phyloP scores from a whole-genome alignment of 2,113 vertebrate species.

The Morone chrysops region DNA sequence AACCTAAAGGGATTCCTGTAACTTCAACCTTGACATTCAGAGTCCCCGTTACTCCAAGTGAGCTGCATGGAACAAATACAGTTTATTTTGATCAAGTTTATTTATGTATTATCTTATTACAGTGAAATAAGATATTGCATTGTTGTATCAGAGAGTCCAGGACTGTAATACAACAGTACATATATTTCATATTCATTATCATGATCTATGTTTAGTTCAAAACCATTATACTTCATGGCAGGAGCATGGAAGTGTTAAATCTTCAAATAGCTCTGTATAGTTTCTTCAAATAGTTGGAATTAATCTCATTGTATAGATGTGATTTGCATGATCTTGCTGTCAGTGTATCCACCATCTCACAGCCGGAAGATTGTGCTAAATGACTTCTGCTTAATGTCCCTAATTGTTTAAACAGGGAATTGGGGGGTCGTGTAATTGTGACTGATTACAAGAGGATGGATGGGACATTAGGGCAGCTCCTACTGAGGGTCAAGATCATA shows the following conservation, averaged over 20 bases:
- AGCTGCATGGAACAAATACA: not conserved
- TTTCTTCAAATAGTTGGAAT: slow-evolving; percentile 27
- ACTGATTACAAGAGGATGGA: slow-evolving; percentile 48
- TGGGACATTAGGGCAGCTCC: slow-evolving; percentile 26
- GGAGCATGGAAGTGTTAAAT: slow-evolving; percentile 38
- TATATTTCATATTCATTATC: slow-evolving; percentile 37
- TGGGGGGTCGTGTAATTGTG: slow-evolving; percentile 55
- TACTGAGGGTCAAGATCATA: slow-evolving; percentile 27
- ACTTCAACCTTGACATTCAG: slow-evolving; percentile 24
- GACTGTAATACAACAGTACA: slow-evolving; percentile 21
- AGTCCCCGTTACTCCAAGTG: not conserved
- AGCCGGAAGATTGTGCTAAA: slow-evolving; percentile 56
- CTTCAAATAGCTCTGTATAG: slow-evolving; percentile 13
- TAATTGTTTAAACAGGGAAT: slow-evolving; percentile 68
- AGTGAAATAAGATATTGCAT: slow-evolving; percentile 22
- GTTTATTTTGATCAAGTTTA: slow-evolving; percentile 16
- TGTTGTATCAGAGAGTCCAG: slow-evolving; percentile 4
- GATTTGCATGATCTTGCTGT: slow-evolving; percentile 31
- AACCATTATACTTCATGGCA: slow-evolving; percentile 8
- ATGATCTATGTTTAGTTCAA: slow-evolving; percentile 48
- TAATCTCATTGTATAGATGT: slow-evolving; percentile 50
- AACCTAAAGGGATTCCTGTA: slow-evolving; percentile 8
- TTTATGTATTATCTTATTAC: slow-evolving; percentile 15
- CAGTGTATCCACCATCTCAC: slow-evolving; percentile 33
- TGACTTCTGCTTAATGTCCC: slow-evolving; percentile 62